These are phyloP conservation scores for Fabriciana adippe DNA, from an alignment of 2,888 invertebrate species.

Conservation along the genomic window DNA sequence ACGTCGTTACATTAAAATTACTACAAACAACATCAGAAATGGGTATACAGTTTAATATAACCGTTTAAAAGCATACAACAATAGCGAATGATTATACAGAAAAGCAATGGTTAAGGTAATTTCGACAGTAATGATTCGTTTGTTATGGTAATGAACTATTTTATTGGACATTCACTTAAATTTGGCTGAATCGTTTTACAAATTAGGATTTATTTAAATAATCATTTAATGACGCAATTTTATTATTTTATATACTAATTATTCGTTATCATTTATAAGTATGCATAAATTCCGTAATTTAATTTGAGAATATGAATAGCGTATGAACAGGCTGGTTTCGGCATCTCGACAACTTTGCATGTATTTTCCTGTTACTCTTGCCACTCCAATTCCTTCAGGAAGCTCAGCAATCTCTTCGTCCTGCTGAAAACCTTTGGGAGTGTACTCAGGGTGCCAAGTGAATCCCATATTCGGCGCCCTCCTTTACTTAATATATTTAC, in stretches of 20 bases:
- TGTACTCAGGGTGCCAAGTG: too few relatives aligned
- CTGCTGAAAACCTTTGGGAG: too few relatives aligned
- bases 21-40: not conserved
- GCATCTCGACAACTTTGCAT: too few relatives aligned
- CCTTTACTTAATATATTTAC: too few relatives aligned
- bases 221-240: not conserved
- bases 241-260: not conserved
- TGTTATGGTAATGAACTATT: conserved; percentile 22
- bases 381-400: too few relatives aligned
- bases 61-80: conserved; percentile 15
- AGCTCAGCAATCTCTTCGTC: too few relatives aligned
- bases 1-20: not conserved
- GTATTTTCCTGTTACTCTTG: too few relatives aligned
- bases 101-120: conserved; percentile 22
- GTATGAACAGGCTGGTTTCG: too few relatives aligned
- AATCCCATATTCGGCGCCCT: too few relatives aligned
- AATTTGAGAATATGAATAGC: too few relatives aligned
- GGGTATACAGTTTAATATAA: conserved; percentile 8
- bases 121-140: conserved; percentile 17
- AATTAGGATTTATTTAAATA: conserved; percentile 15
- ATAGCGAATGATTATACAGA: conserved; percentile 19
- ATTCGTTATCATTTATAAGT: too few relatives aligned
- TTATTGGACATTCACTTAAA: conserved; percentile 16
- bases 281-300: too few relatives aligned
- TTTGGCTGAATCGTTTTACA: conserved; percentile 2